A percentile compares a stretch with the other conserved stretches of the same genome.
These are phyloP conservation scores for Reticulitermes lucifugus DNA, from an alignment of 2,888 invertebrate species.

Conservation along the genomic window DNA sequence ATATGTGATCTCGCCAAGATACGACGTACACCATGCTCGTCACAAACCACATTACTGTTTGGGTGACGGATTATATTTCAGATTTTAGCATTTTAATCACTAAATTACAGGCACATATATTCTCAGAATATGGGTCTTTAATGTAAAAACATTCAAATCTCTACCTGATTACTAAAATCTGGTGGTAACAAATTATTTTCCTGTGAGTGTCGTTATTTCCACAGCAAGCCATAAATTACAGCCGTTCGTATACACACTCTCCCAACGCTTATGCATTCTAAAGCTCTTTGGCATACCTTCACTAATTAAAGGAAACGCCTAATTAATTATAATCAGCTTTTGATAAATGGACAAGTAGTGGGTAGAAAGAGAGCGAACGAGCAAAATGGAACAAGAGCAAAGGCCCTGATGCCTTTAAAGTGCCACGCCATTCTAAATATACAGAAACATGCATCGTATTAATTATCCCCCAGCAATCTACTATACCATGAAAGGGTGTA, in stretches of 20 bases:
- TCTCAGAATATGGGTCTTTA: background rate
- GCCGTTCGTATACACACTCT: conserved; percentile 7
- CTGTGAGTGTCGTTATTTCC: conserved; percentile 19
- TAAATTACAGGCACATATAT: background rate
- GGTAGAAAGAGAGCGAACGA: conserved; percentile 20
- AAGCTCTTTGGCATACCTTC: conserved; percentile 47
- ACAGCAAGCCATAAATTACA: conserved; percentile 26
- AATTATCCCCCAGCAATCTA: conserved; percentile 43
- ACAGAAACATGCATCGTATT: conserved; percentile 42
- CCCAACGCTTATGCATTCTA: conserved; percentile 33
- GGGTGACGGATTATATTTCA: background rate
- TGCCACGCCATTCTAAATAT: conserved; percentile 42
- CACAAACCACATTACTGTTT: background rate
- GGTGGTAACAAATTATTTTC: conserved; percentile 23
- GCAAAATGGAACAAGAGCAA: conserved; percentile 42
- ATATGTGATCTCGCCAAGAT: no score
- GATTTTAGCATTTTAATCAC: background rate
- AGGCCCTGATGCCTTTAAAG: conserved; percentile 45
- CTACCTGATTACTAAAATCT: conserved; percentile 11
- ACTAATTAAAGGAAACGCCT: conserved; percentile 49
- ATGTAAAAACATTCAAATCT: background rate
- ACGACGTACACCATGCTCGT: no score
- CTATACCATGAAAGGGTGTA: conserved; percentile 39
- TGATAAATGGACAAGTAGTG: conserved; percentile 45
- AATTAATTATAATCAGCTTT: conserved; percentile 50